Evolutionary conservation across 2,888 invertebrate genomes (phyloP).

Genomic region (Lycocerus yunnanus): DNA sequence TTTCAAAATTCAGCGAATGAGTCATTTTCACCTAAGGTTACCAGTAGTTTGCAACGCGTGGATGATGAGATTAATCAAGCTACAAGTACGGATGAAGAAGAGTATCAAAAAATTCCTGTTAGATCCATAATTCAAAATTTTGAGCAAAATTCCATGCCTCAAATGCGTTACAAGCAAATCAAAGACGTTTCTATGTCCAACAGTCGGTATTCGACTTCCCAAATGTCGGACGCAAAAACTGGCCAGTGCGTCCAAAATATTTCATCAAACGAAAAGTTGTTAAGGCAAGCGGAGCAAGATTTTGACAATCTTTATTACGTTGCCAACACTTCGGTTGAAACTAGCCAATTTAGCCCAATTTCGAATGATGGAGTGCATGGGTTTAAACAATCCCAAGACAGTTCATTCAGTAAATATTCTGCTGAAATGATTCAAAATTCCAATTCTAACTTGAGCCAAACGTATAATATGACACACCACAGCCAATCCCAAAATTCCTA

Average conservation of each 20-base stretch:
- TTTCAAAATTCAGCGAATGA: background rate
- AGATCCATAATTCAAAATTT: constrained; percentile 63
- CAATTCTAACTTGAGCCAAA: background rate
- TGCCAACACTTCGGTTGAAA: constrained; percentile 50
- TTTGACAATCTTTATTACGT: constrained; percentile 52
- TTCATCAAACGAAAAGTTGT: constrained; percentile 31
- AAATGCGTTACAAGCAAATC: constrained; percentile 60
- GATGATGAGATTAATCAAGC: background rate
- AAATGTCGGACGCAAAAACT: background rate
- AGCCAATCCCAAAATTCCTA: constrained; percentile 29
- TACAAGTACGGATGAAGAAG: constrained; percentile 36
- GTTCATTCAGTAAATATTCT: constrained; percentile 51
- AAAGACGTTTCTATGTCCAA: constrained; percentile 40
- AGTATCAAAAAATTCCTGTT: constrained; percentile 55
- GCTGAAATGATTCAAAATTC: constrained; percentile 33
- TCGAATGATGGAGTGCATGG: constrained; percentile 37
- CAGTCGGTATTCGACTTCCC: background rate
- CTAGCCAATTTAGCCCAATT: constrained; percentile 44
- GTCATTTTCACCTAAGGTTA: background rate
- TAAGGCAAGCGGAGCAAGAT: constrained; percentile 47
- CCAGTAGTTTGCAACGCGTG: background rate
- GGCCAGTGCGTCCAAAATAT: background rate
- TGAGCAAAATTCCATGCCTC: constrained; percentile 64
- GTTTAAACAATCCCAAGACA: constrained; percentile 48
- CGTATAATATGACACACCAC: background rate